phyloP scores from a whole-genome alignment of 2,888 invertebrate genomes.

The Meta bourneti region DNA sequence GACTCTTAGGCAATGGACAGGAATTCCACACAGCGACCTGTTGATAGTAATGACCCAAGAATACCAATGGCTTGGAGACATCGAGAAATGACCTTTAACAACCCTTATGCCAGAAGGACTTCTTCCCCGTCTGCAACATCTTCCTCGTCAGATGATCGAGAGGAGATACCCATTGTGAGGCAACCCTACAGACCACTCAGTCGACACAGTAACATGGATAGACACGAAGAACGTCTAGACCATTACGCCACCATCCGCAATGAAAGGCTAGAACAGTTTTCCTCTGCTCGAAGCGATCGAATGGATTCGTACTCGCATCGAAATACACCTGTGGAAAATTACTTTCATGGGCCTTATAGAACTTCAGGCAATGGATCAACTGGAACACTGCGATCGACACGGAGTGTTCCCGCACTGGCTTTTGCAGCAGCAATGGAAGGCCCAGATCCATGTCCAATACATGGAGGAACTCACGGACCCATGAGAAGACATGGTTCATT shows the following conservation, averaged over 20 bases:
- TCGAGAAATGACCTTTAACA: slow-evolving; percentile 74
- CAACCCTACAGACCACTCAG: slow-evolving; percentile 73
- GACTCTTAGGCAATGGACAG: slow-evolving; percentile 46
- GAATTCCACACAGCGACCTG: slow-evolving; percentile 36
- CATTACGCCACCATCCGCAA: slow-evolving; percentile 70
- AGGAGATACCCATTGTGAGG: slow-evolving; percentile 77
- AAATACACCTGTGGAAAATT: slow-evolving; percentile 45
- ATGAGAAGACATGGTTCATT: slow-evolving; percentile 73
- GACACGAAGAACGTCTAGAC: slow-evolving; percentile 64
- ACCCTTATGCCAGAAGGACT: slow-evolving; percentile 67
- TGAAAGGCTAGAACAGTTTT: slow-evolving; percentile 64
- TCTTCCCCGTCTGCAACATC: slow-evolving; percentile 76
- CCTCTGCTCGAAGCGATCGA: slow-evolving; percentile 57
- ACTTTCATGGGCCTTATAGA: slow-evolving; percentile 58
- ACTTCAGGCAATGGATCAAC: slow-evolving; percentile 54
- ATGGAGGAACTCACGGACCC: slow-evolving; percentile 72
- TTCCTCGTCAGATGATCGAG: slow-evolving; percentile 77
- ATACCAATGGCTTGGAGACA: slow-evolving; percentile 77
- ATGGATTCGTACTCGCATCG: slow-evolving; percentile 59
- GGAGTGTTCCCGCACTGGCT: slow-evolving; percentile 77
- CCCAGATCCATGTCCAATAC: slow-evolving; percentile 77
- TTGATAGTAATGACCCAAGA: slow-evolving; percentile 61
- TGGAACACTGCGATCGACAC: slow-evolving; percentile 77
- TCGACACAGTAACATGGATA: slow-evolving; percentile 64
- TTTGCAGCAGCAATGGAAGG: slow-evolving; percentile 73